A percentile compares a stretch with the other conserved stretches of the same genome.
Conservation (phyloP, 1,140 invertebrate genomes). For the Orchestia grillus region DNA sequence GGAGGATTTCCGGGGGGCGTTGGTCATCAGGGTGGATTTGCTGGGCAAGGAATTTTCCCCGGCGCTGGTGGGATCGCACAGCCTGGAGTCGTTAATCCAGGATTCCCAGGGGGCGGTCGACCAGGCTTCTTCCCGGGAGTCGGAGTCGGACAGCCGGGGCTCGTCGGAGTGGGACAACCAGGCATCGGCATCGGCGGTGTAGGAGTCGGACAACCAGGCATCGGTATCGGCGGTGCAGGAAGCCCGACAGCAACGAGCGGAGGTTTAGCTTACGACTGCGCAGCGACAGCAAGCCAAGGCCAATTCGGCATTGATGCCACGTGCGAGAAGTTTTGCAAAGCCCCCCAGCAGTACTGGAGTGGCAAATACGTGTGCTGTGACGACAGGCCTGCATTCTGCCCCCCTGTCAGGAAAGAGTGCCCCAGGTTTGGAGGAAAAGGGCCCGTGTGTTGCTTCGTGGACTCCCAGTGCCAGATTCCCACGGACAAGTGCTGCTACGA, state of each 20-base stretch:
- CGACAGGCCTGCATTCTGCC: constrained; percentile 29
- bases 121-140: background rate
- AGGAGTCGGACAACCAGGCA: background rate
- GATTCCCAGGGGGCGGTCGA: background rate
- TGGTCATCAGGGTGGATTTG: constrained; percentile 16
- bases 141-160: background rate
- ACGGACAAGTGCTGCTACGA: constrained; percentile 46
- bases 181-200: no score
- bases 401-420: constrained; percentile 33
- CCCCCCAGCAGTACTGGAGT: constrained; percentile 37
- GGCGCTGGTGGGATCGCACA: background rate
- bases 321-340: constrained; percentile 12
- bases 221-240: background rate
- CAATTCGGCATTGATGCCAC: constrained; percentile 38
- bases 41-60: background rate
- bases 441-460: constrained; percentile 27
- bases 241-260: background rate
- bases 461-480: constrained; percentile 41
- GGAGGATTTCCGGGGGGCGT: constrained; percentile 19
- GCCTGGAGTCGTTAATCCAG: background rate
- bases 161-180: background rate
- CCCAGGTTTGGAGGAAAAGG: background rate
- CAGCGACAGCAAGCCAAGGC: constrained; percentile 17
- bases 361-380: constrained; percentile 51
- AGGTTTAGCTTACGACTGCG: constrained; percentile 20